Base-by-base conservation (phyloP, 2,888 invertebrate genomes). In the Chouioia cunea region DNA sequence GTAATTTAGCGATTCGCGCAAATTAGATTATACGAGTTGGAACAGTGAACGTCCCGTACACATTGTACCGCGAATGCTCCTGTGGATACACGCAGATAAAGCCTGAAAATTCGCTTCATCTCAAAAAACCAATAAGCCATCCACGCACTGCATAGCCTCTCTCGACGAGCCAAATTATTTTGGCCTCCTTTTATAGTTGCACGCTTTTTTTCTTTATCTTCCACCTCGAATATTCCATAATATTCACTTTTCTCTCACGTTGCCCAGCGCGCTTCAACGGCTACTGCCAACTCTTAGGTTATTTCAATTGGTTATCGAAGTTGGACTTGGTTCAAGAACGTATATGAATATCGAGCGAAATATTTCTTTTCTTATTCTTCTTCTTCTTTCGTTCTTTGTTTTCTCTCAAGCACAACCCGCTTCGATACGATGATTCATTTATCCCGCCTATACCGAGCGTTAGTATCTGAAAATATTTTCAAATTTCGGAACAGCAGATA, bases 251-350 rank as follows among this genome's bases (percentile, higher is more conserved):
- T 59, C 14, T 12, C 15, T 18, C n/a, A 58, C 46, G 44, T 57
- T 46, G 47, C 15, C 15, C 54, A 27, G 2, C 48, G n/a, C 56
- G 20, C 43, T 18, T 47, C 47, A 36, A 54, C 20, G 56, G 15
- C n/a, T 57, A 50, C 52, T 58, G 66, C 66, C 59, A 66, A 66
- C 53, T 59, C 53, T 66, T 59, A 47, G 46, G 59, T 59, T 59
- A 53, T 59, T 66, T 53, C 53, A 66, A 59, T 59, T 66, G 59
- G 53, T 59, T 66, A 59, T 53, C 46, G 53, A 53, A 66, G 66
- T 66, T 66, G 66, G 66, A 59, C 52, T 66, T 46, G 23, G 66
- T 66, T 66, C 66, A 66, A 66, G 59, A 59, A 59, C 58, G 23
- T 27, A 66, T 36, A 36, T 27, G 59, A 66, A 66, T 66, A 59